Conservation (phyloP, 1,140 invertebrate genomes). For the Rhopalosiphum maidis region DNA sequence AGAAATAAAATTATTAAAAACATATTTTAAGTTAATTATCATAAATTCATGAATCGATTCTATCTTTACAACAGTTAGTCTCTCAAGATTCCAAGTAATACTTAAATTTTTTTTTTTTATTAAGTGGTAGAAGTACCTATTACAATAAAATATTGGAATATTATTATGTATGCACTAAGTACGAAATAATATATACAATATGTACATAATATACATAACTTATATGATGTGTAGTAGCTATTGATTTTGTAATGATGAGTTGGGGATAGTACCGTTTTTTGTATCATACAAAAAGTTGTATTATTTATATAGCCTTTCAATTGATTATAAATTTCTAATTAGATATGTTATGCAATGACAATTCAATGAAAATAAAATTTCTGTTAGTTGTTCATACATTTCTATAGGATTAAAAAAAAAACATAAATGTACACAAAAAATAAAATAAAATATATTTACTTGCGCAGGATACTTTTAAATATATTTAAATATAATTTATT, state of each 20-base stretch:
- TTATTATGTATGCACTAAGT: background rate
- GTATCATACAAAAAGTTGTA: background rate
- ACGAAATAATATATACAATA: background rate
- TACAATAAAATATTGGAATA: background rate
- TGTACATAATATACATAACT: background rate
- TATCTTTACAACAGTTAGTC: background rate
- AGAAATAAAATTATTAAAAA: too few species aligned
- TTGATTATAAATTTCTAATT: background rate
- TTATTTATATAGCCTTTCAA: background rate
- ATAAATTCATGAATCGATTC: background rate
- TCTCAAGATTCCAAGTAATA: background rate
- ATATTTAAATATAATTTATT: too few species aligned
- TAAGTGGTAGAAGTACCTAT: background rate
- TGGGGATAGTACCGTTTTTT: background rate
- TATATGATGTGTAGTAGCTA: background rate
- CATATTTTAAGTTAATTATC: background rate
- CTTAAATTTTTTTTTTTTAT: background rate
- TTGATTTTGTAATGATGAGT: background rate
- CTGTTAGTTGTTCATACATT: too few species aligned
- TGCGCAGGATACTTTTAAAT: too few species aligned
- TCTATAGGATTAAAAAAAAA: background rate
- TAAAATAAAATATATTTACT: too few species aligned
- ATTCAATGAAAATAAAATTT: too few species aligned
- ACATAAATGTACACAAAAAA: background rate
- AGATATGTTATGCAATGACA: background rate